phyloP scores from a whole-genome alignment of 2,888 invertebrate genomes.

The Mimumesa dahlbomi region DNA sequence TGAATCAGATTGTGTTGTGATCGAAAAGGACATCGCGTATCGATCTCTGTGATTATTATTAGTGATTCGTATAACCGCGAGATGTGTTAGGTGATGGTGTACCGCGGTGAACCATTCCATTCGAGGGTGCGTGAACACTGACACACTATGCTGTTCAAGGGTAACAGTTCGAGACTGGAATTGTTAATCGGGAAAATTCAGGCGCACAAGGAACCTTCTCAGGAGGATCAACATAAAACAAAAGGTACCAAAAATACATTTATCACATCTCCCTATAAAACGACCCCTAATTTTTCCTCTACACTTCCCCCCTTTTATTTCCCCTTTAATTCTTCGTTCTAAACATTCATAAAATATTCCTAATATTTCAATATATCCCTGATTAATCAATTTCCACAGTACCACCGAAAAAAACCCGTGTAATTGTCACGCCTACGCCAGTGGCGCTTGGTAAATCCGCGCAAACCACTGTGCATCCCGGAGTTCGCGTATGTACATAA shows the following conservation, averaged over 20 bases:
- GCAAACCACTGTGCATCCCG: conserved; percentile 37
- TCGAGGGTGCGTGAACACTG: neutral
- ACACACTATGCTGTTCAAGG: conserved; percentile 89
- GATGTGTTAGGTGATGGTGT: conserved; percentile 43
- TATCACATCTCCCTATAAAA: too few species aligned
- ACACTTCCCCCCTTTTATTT: neutral
- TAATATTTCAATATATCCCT: too few species aligned
- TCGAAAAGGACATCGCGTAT: too few species aligned
- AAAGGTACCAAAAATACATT: too few species aligned
- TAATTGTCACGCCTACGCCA: conserved; percentile 18
- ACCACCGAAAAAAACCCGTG: too few species aligned
- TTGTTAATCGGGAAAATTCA: conserved; percentile 93
- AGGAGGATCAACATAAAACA: conserved; percentile 62
- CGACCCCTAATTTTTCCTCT: neutral
- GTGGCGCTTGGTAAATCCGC: conserved; percentile 45
- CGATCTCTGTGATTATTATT: too few species aligned
- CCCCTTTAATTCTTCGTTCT: too few species aligned
- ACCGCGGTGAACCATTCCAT: neutral
- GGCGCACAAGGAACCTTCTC: conserved; percentile 87
- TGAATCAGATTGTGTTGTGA: too few species aligned
- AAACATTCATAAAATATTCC: too few species aligned
- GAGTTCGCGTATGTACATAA: conserved; percentile 60
- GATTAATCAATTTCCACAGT: too few species aligned
- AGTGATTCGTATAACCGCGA: too few species aligned
- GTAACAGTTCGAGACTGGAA: conserved; percentile 91